Percentiles rank a stretch among this genome's conserved stretches.
These are phyloP conservation scores for Nineta flava DNA, from an alignment of 2,888 invertebrate genomes.

Conservation along the genomic window DNA sequence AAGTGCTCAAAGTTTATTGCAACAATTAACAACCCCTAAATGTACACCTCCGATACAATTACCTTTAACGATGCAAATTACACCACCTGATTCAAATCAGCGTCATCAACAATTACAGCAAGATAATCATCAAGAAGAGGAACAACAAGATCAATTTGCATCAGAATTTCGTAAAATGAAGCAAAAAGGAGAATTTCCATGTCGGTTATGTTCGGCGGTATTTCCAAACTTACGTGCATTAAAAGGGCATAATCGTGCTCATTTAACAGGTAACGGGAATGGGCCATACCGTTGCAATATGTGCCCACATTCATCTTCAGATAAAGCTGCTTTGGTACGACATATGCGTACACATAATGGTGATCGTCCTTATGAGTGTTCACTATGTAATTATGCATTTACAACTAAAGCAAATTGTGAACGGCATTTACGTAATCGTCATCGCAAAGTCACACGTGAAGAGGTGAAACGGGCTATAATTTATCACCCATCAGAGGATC, in stretches of 20 bases:
- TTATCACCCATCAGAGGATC: slow-evolving; percentile 74
- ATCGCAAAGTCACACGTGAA: slow-evolving; percentile 70
- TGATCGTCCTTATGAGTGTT: slow-evolving; percentile 86
- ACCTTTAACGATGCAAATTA: slow-evolving; percentile 23
- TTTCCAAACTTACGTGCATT: slow-evolving; percentile 80
- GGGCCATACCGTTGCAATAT: slow-evolving; percentile 85
- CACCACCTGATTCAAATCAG: slow-evolving; percentile 5
- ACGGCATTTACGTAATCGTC: slow-evolving; percentile 81
- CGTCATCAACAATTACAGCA: neutral
- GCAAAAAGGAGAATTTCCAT: slow-evolving; percentile 75
- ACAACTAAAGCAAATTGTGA: slow-evolving; percentile 97
- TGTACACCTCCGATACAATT: slow-evolving; percentile 31
- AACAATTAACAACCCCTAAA: slow-evolving; percentile 38
- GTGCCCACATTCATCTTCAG: slow-evolving; percentile 77
- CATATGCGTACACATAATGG: slow-evolving; percentile 93
- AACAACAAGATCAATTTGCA: slow-evolving; percentile 69
- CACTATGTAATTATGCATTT: slow-evolving; percentile 90
- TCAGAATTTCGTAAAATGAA: slow-evolving; percentile 82
- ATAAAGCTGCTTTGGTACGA: slow-evolving; percentile 79
- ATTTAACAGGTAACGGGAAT: slow-evolving; percentile 57
- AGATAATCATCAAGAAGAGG: slow-evolving; percentile 36
- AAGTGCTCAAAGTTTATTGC: slow-evolving; percentile 47
- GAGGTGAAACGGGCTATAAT: slow-evolving; percentile 80
- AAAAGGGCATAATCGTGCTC: slow-evolving; percentile 80
- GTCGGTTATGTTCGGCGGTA: slow-evolving; percentile 71